Conservation (phyloP, 2,113 vertebrate species). For the Crotalus helleri region DNA sequence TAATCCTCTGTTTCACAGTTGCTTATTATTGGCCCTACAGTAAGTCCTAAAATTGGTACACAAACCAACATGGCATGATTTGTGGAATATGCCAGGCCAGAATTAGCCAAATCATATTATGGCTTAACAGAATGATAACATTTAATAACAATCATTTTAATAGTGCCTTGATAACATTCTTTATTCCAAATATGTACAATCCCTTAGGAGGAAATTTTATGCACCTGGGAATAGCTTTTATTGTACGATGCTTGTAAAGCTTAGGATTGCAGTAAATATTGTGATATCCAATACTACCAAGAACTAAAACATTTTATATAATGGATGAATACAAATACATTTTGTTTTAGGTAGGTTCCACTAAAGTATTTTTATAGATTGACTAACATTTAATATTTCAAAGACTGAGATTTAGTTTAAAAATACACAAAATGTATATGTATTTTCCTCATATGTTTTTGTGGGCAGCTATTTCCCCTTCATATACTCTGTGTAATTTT, state of each 20-base stretch:
- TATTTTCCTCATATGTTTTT: background rate
- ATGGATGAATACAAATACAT: background rate
- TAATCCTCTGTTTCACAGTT: background rate
- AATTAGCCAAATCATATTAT: background rate
- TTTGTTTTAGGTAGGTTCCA: background rate
- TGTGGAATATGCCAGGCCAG: background rate
- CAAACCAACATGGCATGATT: background rate
- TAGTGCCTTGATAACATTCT: background rate
- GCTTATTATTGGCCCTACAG: background rate
- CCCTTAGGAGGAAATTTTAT: background rate
- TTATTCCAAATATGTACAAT: background rate
- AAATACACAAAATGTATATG: background rate
- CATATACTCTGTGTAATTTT: background rate
- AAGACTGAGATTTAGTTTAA: background rate
- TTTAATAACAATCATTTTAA: background rate
- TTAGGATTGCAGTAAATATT: background rate
- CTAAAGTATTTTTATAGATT: background rate
- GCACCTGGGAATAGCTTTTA: background rate
- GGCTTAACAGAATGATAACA: background rate
- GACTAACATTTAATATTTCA: background rate
- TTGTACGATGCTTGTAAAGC: background rate
- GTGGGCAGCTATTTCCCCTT: background rate
- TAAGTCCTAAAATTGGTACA: background rate
- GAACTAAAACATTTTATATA: background rate
- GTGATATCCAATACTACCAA: background rate